These are phyloP conservation scores for Drosophila sp. DNA, from an alignment of 1,140 invertebrate species.

Conservation along the genomic window DNA sequence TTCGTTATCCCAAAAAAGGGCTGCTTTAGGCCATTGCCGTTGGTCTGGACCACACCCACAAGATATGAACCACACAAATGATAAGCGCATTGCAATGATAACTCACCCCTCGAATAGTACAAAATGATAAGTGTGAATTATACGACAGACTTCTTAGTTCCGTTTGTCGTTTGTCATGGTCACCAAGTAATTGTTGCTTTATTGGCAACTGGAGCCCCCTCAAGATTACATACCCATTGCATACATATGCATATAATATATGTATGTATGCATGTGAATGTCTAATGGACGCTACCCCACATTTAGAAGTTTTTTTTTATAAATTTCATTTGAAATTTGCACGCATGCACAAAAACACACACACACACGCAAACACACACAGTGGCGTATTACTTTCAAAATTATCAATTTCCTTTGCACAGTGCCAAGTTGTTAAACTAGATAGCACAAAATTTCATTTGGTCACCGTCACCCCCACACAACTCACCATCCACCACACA, in stretches of 20 bases:
- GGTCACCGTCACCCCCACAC: slow-evolving; percentile 34
- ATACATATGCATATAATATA: slow-evolving; percentile 13
- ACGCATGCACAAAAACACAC: slow-evolving; percentile 8
- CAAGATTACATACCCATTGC: slow-evolving; percentile 7
- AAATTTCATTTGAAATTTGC: slow-evolving; percentile 34
- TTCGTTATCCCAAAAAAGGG: slow-evolving; percentile 1
- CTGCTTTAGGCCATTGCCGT: slow-evolving; percentile 4
- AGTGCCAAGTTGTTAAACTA: slow-evolving; percentile 41
- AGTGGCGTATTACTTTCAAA: slow-evolving; percentile 40
- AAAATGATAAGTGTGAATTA: background rate
- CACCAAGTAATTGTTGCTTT: slow-evolving; percentile 30
- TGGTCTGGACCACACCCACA: slow-evolving; percentile 71
- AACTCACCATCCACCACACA: slow-evolving; percentile 35
- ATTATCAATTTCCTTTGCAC: slow-evolving; percentile 46
- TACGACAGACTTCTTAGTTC: slow-evolving; percentile 1
- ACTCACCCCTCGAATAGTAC: slow-evolving; percentile 29
- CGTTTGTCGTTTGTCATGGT: slow-evolving; percentile 10
- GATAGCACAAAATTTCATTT: slow-evolving; percentile 48
- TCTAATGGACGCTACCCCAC: slow-evolving; percentile 41
- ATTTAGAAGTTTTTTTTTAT: slow-evolving; percentile 40
- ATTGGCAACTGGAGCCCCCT: slow-evolving; percentile 31
- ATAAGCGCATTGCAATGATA: slow-evolving; percentile 56
- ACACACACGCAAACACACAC: slow-evolving; percentile 15
- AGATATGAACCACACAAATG: slow-evolving; percentile 50
- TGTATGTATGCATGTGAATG: slow-evolving; percentile 10